Conservation (phyloP, 1,140 invertebrate species). For the Vanessa tameamea region DNA sequence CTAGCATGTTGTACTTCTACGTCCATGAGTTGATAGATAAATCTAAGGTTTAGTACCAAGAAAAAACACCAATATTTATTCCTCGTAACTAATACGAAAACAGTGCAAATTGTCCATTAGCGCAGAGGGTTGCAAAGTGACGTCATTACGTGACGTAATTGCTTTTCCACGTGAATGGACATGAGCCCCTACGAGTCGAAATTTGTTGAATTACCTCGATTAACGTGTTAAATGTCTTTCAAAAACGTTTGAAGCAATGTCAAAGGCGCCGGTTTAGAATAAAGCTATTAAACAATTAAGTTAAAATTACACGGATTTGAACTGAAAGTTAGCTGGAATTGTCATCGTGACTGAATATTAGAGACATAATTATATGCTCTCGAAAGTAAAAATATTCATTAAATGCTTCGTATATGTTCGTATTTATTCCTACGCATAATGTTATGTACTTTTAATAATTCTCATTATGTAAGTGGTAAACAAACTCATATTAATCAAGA, state of each 20-base stretch:
- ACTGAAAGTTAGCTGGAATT: neutral
- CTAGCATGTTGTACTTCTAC: conserved; percentile 1
- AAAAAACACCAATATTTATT: conserved; percentile 11
- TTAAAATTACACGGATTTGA: neutral
- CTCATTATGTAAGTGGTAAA: conserved; percentile 9
- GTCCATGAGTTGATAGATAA: neutral
- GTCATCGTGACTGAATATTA: neutral
- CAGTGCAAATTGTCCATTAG: conserved; percentile 67
- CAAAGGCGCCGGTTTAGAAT: conserved; percentile 42
- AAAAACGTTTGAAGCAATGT: conserved; percentile 51
- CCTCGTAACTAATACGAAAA: conserved; percentile 28
- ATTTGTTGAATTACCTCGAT: conserved; percentile 75
- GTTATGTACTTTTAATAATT: neutral
- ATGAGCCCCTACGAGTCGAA: conserved; percentile 51
- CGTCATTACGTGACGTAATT: conserved; percentile 76
- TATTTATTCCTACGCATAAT: no score
- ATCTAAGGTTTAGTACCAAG: neutral
- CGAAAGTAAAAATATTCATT: no score
- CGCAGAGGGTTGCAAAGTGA: conserved; percentile 63
- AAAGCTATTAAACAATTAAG: conserved; percentile 11
- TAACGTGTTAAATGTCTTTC: conserved; percentile 75
- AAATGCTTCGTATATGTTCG: no score
- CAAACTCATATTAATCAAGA: conserved; percentile 29
- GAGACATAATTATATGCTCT: no score
- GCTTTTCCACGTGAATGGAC: conserved; percentile 75